phyloP scores from a whole-genome alignment of 2,113 vertebrate species.

The Cochlearius cochlearius region DNA sequence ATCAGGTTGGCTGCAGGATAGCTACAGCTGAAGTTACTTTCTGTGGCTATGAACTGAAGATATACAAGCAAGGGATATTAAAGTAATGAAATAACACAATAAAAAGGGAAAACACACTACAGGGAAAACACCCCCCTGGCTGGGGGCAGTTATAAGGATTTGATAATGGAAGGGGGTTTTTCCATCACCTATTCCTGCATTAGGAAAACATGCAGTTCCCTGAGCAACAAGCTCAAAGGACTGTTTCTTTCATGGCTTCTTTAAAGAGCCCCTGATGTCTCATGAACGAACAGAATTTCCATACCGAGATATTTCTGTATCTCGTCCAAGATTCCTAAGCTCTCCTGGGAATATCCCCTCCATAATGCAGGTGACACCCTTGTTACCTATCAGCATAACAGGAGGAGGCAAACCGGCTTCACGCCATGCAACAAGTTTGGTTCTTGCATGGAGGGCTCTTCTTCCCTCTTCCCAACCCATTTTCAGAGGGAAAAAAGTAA shows the following conservation, averaged over 20 bases:
- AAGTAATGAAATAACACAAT: slow-evolving; percentile 33
- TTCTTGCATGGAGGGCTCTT: neutral
- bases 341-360: neutral
- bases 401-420: neutral
- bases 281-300: neutral
- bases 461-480: neutral
- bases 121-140: neutral
- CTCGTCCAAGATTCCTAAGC: neutral
- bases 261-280: neutral
- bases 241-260: neutral
- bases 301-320: neutral
- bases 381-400: neutral
- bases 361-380: neutral
- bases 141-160: neutral
- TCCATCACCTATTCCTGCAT: neutral
- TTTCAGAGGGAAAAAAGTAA: neutral
- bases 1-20: slow-evolving; percentile 8
- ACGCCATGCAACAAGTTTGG: neutral
- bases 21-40: neutral
- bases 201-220: neutral
- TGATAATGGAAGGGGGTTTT: neutral
- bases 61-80: neutral
- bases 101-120: neutral
- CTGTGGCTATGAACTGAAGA: slow-evolving; percentile 24
- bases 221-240: neutral